These are phyloP conservation scores for Ageneiosus marmoratus DNA, from an alignment of 2,113 vertebrate genomes.

Conservation along the genomic window DNA sequence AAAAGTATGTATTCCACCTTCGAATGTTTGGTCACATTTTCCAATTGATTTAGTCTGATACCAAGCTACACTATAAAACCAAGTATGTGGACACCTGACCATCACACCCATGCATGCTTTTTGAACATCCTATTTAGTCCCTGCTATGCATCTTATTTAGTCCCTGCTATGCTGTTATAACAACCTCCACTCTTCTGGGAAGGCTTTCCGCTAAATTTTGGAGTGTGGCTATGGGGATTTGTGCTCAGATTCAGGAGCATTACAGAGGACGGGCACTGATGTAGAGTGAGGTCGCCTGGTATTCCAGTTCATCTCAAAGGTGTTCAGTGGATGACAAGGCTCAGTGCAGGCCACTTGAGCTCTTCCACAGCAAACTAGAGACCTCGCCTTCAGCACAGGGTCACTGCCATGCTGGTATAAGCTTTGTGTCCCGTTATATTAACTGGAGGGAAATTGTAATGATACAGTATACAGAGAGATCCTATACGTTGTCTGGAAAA, in stretches of 20 bases:
- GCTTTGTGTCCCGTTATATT: too few species aligned
- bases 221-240: not conserved
- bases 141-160: not conserved
- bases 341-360: not conserved
- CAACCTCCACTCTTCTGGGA: not conserved
- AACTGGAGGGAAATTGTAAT: too few species aligned
- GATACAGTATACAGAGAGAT: too few species aligned
- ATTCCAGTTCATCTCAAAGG: not conserved
- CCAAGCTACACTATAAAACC: not conserved
- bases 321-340: not conserved
- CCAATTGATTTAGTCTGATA: not conserved
- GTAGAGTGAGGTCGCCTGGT: not conserved
- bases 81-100: not conserved
- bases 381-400: not conserved
- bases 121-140: not conserved
- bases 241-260: not conserved
- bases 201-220: not conserved
- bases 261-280: not conserved
- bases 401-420: too few species aligned
- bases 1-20: not conserved
- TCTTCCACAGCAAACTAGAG: not conserved
- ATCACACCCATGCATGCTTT: not conserved
- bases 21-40: not conserved
- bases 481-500: too few species aligned
- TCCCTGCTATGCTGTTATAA: not conserved